These are phyloP conservation scores for Xestia sexstrigata DNA, from an alignment of 2,888 invertebrate species.

Conservation along the genomic window DNA sequence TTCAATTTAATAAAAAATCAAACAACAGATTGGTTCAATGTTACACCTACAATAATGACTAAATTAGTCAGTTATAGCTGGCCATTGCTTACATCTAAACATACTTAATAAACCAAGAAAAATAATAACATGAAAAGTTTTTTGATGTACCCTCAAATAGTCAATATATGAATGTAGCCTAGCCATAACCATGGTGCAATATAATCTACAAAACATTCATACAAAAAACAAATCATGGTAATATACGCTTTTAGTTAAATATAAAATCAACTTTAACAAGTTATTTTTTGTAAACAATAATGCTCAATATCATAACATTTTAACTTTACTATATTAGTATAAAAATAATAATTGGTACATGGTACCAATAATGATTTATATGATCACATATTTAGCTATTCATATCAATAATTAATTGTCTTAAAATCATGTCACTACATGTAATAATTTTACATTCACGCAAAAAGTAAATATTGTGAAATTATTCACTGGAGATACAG, in stretches of 20 bases:
- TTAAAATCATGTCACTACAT: conserved; percentile 48
- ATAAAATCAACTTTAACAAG: conserved; percentile 49
- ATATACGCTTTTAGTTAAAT: conserved; percentile 41
- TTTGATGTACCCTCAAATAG: conserved; percentile 29
- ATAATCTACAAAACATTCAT: conserved; percentile 43
- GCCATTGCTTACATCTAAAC: conserved; percentile 79
- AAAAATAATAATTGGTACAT: conserved; percentile 76
- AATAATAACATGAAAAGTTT: conserved; percentile 53
- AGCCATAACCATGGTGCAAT: conserved; percentile 57
- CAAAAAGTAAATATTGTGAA: conserved; percentile 48
- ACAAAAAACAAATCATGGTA: conserved; percentile 51
- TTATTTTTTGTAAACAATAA: conserved; percentile 49
- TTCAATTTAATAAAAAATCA: conserved; percentile 90
- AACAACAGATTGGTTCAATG: conserved; percentile 84
- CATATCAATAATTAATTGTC: conserved; percentile 57
- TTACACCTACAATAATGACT: conserved; percentile 83
- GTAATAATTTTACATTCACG: conserved; percentile 42
- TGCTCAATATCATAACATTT: conserved; percentile 46
- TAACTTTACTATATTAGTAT: conserved; percentile 61
- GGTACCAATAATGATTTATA: conserved; percentile 81
- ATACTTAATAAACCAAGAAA: conserved; percentile 63
- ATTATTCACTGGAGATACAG: conserved; percentile 57
- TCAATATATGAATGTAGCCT: conserved; percentile 46
- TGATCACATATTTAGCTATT: conserved; percentile 71
- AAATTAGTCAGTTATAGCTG: conserved; percentile 80